These are phyloP conservation scores for Pogoniulus pusillus DNA, from an alignment of 2,797 vertebrate species.

Conservation along the genomic window DNA sequence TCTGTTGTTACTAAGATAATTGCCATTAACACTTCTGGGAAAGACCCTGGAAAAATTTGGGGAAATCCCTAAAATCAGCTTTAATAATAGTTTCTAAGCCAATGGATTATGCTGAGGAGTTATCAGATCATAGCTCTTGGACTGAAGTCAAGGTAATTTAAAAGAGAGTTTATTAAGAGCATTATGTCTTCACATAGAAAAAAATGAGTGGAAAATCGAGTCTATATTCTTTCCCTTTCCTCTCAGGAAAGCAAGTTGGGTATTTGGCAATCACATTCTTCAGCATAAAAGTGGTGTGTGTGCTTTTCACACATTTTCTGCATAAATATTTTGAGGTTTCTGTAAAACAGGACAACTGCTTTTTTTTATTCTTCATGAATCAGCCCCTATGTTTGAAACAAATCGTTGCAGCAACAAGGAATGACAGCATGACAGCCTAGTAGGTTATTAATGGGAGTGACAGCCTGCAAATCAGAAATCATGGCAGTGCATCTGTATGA, in stretches of 20 bases:
- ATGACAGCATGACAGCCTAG: slow-evolving; percentile 76
- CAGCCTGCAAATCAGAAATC: slow-evolving; percentile 80
- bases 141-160: background rate
- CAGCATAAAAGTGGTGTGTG: slow-evolving; percentile 16
- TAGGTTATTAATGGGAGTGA: slow-evolving; percentile 77
- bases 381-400: slow-evolving; percentile 75
- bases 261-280: slow-evolving; percentile 45
- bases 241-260: slow-evolving; percentile 37
- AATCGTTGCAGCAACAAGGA: slow-evolving; percentile 75
- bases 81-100: background rate
- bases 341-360: slow-evolving; percentile 67
- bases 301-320: slow-evolving; percentile 62
- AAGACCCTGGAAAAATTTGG: background rate
- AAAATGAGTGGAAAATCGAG: background rate
- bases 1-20: background rate
- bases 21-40: background rate
- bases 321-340: slow-evolving; percentile 67
- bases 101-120: background rate
- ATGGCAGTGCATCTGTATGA: slow-evolving; percentile 68
- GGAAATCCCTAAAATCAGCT: background rate
- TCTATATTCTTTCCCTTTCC: slow-evolving; percentile 3
- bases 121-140: background rate
- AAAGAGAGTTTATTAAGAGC: slow-evolving; percentile 17
- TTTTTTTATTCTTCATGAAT: slow-evolving; percentile 72
- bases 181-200: background rate